Conservation (phyloP, 2,113 vertebrate species). For the Misgurnus anguillicaudatus region DNA sequence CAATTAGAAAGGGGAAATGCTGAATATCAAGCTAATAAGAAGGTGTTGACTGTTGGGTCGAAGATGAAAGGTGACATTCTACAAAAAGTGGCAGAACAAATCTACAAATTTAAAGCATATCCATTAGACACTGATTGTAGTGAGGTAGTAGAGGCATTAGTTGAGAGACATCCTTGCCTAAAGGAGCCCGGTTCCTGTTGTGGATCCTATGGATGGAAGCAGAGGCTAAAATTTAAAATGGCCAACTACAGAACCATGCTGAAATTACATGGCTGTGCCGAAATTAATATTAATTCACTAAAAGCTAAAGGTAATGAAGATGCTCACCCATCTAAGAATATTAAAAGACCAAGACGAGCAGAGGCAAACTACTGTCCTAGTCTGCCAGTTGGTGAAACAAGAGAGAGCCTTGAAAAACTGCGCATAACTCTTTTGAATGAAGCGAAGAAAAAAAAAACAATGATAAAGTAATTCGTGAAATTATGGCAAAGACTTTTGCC, state of each 20-base stretch:
- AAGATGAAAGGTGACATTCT: slow-evolving; percentile 44
- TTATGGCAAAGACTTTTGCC: too few species aligned
- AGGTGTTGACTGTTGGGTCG: not conserved
- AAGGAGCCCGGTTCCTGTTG: slow-evolving; percentile 36
- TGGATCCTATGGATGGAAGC: slow-evolving; percentile 45
- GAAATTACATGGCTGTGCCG: not conserved
- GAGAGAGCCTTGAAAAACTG: too few species aligned
- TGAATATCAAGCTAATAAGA: not conserved
- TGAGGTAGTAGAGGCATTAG: slow-evolving; percentile 37
- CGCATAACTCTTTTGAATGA: too few species aligned
- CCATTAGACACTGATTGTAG: slow-evolving; percentile 42
- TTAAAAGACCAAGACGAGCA: too few species aligned
- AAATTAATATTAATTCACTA: too few species aligned
- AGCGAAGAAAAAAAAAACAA: too few species aligned
- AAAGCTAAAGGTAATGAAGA: too few species aligned
- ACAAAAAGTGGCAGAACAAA: slow-evolving; percentile 30
- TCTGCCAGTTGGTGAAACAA: too few species aligned
- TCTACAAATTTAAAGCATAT: slow-evolving; percentile 34
- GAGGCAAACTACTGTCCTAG: too few species aligned
- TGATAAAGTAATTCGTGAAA: too few species aligned
- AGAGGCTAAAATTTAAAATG: slow-evolving; percentile 46
- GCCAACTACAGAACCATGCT: slow-evolving; percentile 36
- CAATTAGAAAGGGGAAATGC: not conserved
- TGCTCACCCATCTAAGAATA: too few species aligned
- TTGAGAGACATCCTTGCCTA: slow-evolving; percentile 46